Conservation (phyloP, 2,797 vertebrate genomes). For the Arctocebus calabarensis region DNA sequence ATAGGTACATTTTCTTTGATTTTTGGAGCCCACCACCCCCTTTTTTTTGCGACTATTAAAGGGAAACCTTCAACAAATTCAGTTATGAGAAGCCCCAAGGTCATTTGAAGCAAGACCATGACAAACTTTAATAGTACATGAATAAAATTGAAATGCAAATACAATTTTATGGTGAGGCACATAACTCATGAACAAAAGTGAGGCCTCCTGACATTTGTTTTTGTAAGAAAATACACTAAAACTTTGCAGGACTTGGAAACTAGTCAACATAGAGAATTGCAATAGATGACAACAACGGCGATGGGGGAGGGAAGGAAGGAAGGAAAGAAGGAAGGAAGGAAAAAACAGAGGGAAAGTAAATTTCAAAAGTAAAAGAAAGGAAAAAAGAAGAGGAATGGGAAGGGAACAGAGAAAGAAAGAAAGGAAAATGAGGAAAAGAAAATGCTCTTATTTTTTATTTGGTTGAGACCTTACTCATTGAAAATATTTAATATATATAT, state of each 20-base stretch:
- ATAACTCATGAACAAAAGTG: conserved; percentile 63
- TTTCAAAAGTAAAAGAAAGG: not conserved
- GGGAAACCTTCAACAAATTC: conserved; percentile 45
- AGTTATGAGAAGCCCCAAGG: conserved; percentile 62
- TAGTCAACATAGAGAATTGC: not conserved
- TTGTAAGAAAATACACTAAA: conserved; percentile 55
- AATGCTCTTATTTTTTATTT: conserved; percentile 44
- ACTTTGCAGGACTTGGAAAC: not conserved
- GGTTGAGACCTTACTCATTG: conserved; percentile 75
- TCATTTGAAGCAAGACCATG: conserved; percentile 65
- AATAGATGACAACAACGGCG: not conserved
- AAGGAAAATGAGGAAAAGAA: conserved; percentile 53
- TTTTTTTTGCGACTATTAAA: not conserved
- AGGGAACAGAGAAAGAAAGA: not conserved
- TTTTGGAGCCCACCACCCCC: not conserved
- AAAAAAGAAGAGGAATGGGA: conserved; percentile 15
- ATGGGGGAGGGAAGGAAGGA: too few species aligned
- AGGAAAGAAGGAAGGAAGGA: fast-evolving
- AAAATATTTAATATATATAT: conserved; percentile 74
- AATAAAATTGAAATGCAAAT: conserved; percentile 71
- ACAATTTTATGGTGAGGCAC: conserved; percentile 39
- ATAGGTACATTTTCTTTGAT: conserved; percentile 30
- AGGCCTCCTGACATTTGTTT: conserved; percentile 66
- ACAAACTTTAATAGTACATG: conserved; percentile 78
- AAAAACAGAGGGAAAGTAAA: fast-evolving